Base-by-base conservation (phyloP, 2,113 vertebrate genomes). In the Origma solitaria region DNA sequence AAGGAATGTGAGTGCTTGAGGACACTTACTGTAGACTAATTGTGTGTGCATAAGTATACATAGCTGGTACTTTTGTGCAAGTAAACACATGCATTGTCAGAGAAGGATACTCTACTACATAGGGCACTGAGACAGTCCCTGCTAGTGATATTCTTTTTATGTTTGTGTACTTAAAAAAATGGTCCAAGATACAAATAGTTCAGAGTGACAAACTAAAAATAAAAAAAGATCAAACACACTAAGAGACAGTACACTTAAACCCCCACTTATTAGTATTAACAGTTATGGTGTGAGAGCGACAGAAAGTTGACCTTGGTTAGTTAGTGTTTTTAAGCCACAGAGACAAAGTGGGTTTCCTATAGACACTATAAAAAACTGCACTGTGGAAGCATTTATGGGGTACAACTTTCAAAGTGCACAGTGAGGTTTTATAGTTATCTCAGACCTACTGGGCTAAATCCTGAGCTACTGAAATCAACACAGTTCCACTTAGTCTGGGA, bases 341-440 rank as follows among this genome's bases (percentile, higher is more conserved):
- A 62, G 23, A 82, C 54, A 90, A 81, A 76, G 27, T 45, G 64
- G 13, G 47, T 87, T 94, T 95, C 94, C 83, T 78, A 81, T 1
- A 91, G 57, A 73, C 77, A 86, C 78, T 47, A 84, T 94, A 90
- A 95, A 97, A 96, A 92, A 58, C 54, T 66, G 53, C 58, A 85
- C 61, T 51, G 50, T 7, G 2, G 51, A 91, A 80, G 65, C 86
- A 75, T 93, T 95, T 94, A 95, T 54, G 14, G 73, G 38, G 21
- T 82, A 73, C 13, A 14, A 65, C 69, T 96, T 94, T 53, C 69
- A 49, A 92, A 94, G 79, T 33, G 33, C 69, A 78, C 18, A n/a
- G 82, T 27, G 65, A 86, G 60, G 57, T 94, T 96, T 97, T 96
- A 96, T 64, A 83, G 92, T 73, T 69, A 89, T 76, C 58, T 94